Conservation (phyloP, 2,888 invertebrate genomes). For the Drosophila pegasa region DNA sequence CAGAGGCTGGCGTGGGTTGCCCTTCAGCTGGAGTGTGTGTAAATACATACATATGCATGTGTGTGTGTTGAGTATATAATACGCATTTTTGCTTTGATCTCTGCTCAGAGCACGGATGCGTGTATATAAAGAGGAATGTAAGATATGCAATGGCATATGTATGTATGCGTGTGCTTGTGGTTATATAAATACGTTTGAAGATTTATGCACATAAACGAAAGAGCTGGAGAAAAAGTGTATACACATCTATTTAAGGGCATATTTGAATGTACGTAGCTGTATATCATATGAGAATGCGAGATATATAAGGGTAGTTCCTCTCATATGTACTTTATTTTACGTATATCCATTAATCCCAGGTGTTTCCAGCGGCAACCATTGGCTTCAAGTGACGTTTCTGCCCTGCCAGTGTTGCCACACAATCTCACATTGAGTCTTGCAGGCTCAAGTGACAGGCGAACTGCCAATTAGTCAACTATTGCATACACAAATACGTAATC, state of each 20-base stretch:
- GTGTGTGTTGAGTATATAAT: conserved; percentile 9
- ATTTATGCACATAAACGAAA: conserved; percentile 1
- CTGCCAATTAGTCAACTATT: conserved; percentile 32
- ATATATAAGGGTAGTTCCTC: conserved; percentile 35
- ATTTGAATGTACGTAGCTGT: not conserved
- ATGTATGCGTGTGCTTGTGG: not conserved
- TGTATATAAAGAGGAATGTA: conserved; percentile 5
- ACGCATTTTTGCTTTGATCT: conserved; percentile 50
- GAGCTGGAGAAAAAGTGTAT: conserved; percentile 13
- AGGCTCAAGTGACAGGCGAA: conserved; percentile 29
- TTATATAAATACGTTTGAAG: not conserved
- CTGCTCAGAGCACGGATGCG: conserved; percentile 13
- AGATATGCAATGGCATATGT: not conserved
- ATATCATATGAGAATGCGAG: not conserved
- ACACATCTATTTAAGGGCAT: conserved; percentile 1
- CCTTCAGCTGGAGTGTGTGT: conserved; percentile 21
- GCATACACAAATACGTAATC: conserved; percentile 9
- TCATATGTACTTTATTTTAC: not conserved
- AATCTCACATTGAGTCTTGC: conserved; percentile 5
- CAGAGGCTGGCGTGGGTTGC: conserved; percentile 23
- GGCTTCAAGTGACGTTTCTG: conserved; percentile 30
- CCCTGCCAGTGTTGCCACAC: conserved; percentile 29
- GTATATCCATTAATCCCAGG: conserved; percentile 13
- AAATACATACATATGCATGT: conserved; percentile 2
- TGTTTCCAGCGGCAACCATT: conserved; percentile 35